phyloP scores from a whole-genome alignment of 2,797 vertebrate genomes.

The Neoniphon sammara region DNA sequence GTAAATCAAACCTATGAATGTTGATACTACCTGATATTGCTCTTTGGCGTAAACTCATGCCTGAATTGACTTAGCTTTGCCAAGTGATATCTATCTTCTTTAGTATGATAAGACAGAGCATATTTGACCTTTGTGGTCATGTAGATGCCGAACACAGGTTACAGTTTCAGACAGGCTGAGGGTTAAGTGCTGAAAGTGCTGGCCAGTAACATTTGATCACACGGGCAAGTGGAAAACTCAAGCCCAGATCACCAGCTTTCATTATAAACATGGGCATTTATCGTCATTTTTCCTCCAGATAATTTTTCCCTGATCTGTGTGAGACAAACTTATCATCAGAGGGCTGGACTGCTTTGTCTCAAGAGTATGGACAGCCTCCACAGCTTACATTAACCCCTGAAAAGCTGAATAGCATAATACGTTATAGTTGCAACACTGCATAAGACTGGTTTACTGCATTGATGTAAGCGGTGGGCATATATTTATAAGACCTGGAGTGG shows the following conservation, averaged over 20 bases:
- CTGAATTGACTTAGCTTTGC: conserved; percentile 1
- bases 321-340: conserved; percentile 27
- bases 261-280: conserved; percentile 2
- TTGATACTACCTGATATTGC: conserved; percentile 1
- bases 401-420: conserved; percentile 29
- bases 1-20: conserved; percentile 24
- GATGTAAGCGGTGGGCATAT: conserved; percentile 32
- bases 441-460: conserved; percentile 39
- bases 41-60: conserved; percentile 7
- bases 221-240: conserved; percentile 9
- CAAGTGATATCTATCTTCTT: neutral
- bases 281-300: neutral
- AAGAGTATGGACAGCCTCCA: conserved; percentile 14
- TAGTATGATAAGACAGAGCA: conserved; percentile 1
- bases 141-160: neutral
- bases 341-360: conserved; percentile 17
- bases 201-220: neutral
- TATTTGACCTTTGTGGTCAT: neutral
- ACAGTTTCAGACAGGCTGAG: conserved; percentile 1
- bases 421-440: conserved; percentile 31
- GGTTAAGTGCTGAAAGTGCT: neutral
- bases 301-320: neutral
- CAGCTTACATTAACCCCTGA: conserved; percentile 4
- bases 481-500: conserved; percentile 29
- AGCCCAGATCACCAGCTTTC: neutral